phyloP scores from a whole-genome alignment of 2,888 invertebrate species.

The Hetaerina titia region DNA sequence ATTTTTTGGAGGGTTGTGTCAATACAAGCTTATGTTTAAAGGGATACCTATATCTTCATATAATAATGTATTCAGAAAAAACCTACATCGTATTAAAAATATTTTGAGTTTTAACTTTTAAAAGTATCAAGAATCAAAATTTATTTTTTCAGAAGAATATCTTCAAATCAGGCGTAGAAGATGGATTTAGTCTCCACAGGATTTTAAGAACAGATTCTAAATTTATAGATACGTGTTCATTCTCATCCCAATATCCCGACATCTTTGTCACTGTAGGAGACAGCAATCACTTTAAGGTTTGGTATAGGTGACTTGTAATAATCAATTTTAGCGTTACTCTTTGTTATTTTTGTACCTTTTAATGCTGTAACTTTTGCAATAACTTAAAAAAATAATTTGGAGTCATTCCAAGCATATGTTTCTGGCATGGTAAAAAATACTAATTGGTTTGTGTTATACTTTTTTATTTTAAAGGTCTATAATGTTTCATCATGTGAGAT shows the following conservation, averaged over 20 bases:
- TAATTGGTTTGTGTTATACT: too few species aligned
- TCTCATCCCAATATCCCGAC: conserved; percentile 7
- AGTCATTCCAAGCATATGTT: not conserved
- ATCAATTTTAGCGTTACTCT: not conserved
- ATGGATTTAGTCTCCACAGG: not conserved
- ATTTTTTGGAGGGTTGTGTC: too few species aligned
- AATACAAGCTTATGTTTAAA: too few species aligned
- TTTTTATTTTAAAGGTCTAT: not conserved
- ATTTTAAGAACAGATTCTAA: conserved; percentile 29
- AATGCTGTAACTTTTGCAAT: too few species aligned
- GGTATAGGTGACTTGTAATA: not conserved
- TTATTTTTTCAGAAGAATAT: conserved; percentile 26
- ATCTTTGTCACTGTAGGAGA: conserved; percentile 38
- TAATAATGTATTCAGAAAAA: not conserved
- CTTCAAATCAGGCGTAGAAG: not conserved
- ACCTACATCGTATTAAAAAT: not conserved
- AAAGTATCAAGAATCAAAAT: not conserved
- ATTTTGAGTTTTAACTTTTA: not conserved
- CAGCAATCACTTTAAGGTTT: conserved; percentile 57
- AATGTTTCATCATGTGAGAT: not conserved
- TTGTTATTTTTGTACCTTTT: not conserved
- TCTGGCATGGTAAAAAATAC: not conserved
- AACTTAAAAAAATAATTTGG: too few species aligned
- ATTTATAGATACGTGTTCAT: conserved; percentile 20
- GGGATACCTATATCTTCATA: too few species aligned